A percentile compares a stretch with the other conserved stretches of the same genome.
Conservation (phyloP, 1,140 invertebrate species). For the Asobara japonica region DNA sequence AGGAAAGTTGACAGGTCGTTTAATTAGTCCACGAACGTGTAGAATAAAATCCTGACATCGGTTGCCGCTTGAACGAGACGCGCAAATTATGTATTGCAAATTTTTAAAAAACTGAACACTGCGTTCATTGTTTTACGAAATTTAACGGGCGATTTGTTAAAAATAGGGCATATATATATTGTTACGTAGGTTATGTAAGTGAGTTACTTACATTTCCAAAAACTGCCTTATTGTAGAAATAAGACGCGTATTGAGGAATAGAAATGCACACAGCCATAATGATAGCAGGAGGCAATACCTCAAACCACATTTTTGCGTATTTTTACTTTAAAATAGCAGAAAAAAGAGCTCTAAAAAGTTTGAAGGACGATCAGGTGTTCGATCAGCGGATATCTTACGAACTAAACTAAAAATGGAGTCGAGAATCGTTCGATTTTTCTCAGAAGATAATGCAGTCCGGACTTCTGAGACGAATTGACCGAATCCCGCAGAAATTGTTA, state of each 20-base stretch:
- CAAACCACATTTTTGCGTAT: conserved; percentile 17
- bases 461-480: not conserved
- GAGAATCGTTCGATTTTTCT: not conserved
- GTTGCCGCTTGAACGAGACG: too few species aligned
- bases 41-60: too few species aligned
- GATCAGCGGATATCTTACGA: not conserved
- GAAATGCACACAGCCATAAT: not conserved
- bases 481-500: not conserved
- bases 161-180: not conserved
- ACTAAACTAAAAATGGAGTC: not conserved
- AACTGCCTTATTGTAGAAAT: conserved; percentile 13
- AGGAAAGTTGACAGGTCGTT: too few species aligned
- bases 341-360: not conserved
- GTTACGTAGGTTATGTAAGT: conserved; percentile 15
- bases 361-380: not conserved
- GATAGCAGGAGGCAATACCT: not conserved
- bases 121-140: too few species aligned
- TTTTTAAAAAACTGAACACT: too few species aligned
- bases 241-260: conserved; percentile 1
- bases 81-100: too few species aligned
- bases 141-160: too few species aligned
- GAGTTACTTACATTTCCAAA: conserved; percentile 24
- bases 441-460: not conserved
- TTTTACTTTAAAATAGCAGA: not conserved
- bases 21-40: too few species aligned